These are phyloP conservation scores for Procambarus virginalis DNA, from an alignment of 1,140 invertebrate genomes.

Conservation along the genomic window DNA sequence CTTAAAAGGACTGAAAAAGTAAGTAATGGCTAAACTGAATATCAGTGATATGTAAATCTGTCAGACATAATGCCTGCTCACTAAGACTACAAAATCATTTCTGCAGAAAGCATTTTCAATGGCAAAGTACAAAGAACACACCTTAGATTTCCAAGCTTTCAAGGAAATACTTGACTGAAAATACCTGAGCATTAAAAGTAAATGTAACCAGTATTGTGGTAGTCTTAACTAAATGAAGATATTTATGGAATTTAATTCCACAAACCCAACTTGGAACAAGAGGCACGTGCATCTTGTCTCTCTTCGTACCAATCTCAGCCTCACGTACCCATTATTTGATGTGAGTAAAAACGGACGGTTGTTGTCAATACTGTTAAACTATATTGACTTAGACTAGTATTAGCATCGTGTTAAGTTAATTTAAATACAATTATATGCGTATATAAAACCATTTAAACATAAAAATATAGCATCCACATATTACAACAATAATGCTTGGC, in stretches of 20 bases:
- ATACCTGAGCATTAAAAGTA: neutral
- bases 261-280: neutral
- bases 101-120: neutral
- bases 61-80: no score
- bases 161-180: neutral
- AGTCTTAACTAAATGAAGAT: neutral
- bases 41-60: neutral
- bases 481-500: conserved; percentile 54
- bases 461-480: conserved; percentile 55
- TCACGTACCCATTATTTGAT: conserved; percentile 17
- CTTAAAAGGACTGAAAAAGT: no score
- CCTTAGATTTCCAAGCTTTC: conserved; percentile 1
- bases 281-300: neutral
- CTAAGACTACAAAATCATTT: no score
- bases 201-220: neutral
- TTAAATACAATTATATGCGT: neutral
- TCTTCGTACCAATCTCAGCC: conserved; percentile 13
- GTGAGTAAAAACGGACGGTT: conserved; percentile 41
- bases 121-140: neutral
- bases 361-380: conserved; percentile 41
- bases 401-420: conserved; percentile 43
- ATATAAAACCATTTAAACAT: conserved; percentile 31
- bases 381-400: conserved; percentile 56
- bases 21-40: neutral
- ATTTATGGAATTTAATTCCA: neutral